A percentile compares a stretch with the other conserved stretches of the same genome.
phyloP scores from a whole-genome alignment of 2,888 invertebrate genomes.

The Acrocyrtus sp. region DNA sequence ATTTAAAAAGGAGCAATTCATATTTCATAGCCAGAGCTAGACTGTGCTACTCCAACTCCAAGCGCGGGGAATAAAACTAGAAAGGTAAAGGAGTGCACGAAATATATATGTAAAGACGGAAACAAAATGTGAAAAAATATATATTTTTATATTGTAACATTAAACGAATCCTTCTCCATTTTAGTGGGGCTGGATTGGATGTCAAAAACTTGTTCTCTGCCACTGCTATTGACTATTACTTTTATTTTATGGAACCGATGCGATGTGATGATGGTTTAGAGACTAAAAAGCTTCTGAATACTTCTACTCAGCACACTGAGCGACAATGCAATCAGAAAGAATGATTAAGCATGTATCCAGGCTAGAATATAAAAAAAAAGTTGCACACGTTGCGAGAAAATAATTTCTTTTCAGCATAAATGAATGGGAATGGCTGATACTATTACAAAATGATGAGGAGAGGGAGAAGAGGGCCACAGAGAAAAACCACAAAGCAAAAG shows the following conservation, averaged over 20 bases:
- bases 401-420: neutral
- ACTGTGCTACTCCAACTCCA: too few species aligned
- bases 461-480: too few species aligned
- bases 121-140: neutral
- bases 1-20: too few species aligned
- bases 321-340: neutral
- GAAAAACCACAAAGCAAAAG: neutral
- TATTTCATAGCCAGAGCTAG: too few species aligned
- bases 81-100: too few species aligned
- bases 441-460: neutral
- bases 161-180: neutral
- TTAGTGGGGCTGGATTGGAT: neutral
- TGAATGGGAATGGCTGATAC: neutral
- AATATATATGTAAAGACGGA: too few species aligned
- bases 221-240: too few species aligned
- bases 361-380: constrained; percentile 1
- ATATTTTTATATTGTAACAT: neutral
- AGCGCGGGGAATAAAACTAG: too few species aligned
- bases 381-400: constrained; percentile 2
- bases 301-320: too few species aligned
- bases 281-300: neutral
- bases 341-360: neutral
- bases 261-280: too few species aligned
- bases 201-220: neutral
- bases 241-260: too few species aligned